Evolutionary conservation across 2,797 vertebrate species (phyloP), one percentile per base, ranked within the genome.

Genomic region (Trichosurus vulpecula): DNA sequence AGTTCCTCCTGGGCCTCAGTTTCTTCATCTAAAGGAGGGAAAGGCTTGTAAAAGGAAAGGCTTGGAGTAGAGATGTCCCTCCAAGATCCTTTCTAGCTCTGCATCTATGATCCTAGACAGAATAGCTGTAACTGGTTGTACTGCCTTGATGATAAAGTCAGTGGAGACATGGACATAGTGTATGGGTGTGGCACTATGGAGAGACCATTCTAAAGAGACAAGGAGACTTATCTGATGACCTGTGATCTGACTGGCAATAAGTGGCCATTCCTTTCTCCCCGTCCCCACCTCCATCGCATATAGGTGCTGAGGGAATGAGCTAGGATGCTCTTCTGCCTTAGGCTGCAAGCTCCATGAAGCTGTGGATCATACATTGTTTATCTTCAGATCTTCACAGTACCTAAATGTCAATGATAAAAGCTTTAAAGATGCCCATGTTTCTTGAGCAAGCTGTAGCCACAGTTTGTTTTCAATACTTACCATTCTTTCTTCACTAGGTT

Each of bases 401-500:
- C 41, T 87, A 11, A 12, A 51, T 25, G 53, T 11, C 10, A 11
- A 51, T n/a, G 29, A 31, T 19, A 47, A 54, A 90, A 55, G 55
- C 53, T 91, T 53, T 53, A 89, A 90, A 54, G 54, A 91, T 27
- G 25, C 30, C 92, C 56, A 11, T 52, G 74, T 90, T 92, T 90
- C 13, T 90, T 51, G n/a, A 81, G 31, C n/a, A 94, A 51, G 56
- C 31, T 94, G 35, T 93, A 93, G 93, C 54, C 29, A 31, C 90
- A 57, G 92, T 93, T 95, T 96, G 25, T 27, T 87, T 81, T 97
- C 61, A 94, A 47, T n/a, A 55, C 91, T 97, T 52, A 93, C 35
- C 29, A 58, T 87, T 54, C 52, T 92, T 95, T 51, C 52, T 97
- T 97, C 95, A 30, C 92, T 89, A 99, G 99, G 99, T 99, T 95